Base-by-base conservation (phyloP, 2,113 vertebrate species). In the Beaufortia kweichowensis region DNA sequence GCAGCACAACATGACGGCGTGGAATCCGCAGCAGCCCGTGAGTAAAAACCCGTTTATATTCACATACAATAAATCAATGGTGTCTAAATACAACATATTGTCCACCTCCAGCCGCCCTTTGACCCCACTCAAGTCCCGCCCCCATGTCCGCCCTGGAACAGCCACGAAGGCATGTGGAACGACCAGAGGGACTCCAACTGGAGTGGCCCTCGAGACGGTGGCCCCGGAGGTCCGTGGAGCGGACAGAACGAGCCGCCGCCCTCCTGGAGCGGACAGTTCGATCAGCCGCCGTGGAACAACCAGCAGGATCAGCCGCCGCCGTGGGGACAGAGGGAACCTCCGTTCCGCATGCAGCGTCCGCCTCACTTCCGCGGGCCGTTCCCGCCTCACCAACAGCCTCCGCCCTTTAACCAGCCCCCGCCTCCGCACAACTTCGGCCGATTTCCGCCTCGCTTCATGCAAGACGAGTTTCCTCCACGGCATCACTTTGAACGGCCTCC, bases 361-460 rank as follows among this genome's bases (percentile, higher is more conserved):
- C 97, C 96, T 1, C 97, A 96, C 87, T 98, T 97, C 88, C 91
- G 96, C 19, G 96, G 96, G 33, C 96, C 96, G 50, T 98, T 97
- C 79, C 95, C 96, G 0, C 97, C 96, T 0, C 97, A 97, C 87
- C 96, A 98, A 87, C 97, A 98, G 87, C 96, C 96, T 71, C 96
- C 95, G 4, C 97, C 95, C 68, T 98, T 96, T 85, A 97, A 92
- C 90, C 97, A 98, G 87, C 96, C 96, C 1, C 97, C 97, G 0
- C 97, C 96, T 21, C 96, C 96, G 62, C 95, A 95, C 86, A 94
- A 90, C 84, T 99, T 99, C 79, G 96, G 94, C 77, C 95, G 97
- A 83, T 98, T 98, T 83, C 96, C 96, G 0, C 96, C 96, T 1
- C 95, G 95, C 71, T 99, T 98, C 86, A 95, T 99, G 94, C 97